Base-by-base conservation (phyloP, 2,113 vertebrate species). In the Pterophyllum scalare region DNA sequence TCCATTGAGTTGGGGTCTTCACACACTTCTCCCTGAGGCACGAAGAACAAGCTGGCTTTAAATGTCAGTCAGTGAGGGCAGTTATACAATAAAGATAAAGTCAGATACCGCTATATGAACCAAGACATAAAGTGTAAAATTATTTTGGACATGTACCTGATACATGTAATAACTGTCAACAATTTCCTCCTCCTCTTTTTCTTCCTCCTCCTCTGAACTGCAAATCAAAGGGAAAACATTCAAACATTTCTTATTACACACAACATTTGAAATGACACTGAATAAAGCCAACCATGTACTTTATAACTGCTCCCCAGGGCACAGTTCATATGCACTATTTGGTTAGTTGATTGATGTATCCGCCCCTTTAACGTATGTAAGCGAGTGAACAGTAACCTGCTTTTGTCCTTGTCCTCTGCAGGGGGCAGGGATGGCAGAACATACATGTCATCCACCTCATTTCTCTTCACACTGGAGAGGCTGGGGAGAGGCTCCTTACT, bases 401-500 rank as follows among this genome's bases (percentile, higher is more conserved):
- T 96, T 88, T 94, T 96, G 26, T 97, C 96, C 80, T 95, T 95
- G 17, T 97, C 88, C 84, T 96, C 93, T 67, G 85, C 84, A 6
- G 86, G 86, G 17, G 95, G 94, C 88, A 99, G 95, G 52, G 97
- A 91, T 10, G 98, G 97, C 5, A 99, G 94, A 65, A 93, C 91
- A 49, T 97, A 99, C 24, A 99, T 96, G 88, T 99, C 97, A 61
- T 98, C 97, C 61, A 96, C 88, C 78, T 95, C 97, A 91, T 95
- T 95, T 93, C 97, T 96, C 76, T 77, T 95, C 88, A 97, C 96
- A 6, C 94, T 94, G 13, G 98, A 97, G 80, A 99, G 95, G 90
- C 97, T 98, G 24, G 97, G 97, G 0, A 97, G 89, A 46, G 87
- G 85, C 84, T 97, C 97, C 76, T 95, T 91, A 81, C 98, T 98